Percentiles rank a stretch among this genome's conserved stretches.
phyloP scores from a whole-genome alignment of 2,888 invertebrate species.

The Archips crataeganus region DNA sequence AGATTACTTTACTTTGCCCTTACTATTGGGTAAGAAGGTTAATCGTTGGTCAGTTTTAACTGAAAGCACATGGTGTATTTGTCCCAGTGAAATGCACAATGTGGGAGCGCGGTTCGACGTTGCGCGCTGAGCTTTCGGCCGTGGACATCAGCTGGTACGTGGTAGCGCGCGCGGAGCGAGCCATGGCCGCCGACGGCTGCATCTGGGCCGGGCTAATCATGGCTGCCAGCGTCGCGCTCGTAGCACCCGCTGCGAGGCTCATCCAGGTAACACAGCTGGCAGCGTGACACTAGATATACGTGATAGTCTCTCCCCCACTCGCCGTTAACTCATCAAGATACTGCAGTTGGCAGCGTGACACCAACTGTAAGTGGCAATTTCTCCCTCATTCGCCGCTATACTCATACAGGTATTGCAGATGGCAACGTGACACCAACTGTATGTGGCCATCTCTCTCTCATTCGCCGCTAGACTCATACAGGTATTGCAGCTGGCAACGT shows the following conservation, averaged over 20 bases:
- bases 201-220: conserved; percentile 71
- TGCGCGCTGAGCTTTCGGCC: conserved; percentile 97
- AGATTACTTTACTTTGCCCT: too few relatives aligned
- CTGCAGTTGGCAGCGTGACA: conserved; percentile 53
- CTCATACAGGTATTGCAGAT: conserved; percentile 53
- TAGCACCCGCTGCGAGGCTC: conserved; percentile 67
- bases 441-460: conserved; percentile 47
- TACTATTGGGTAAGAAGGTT: too few relatives aligned
- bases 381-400: neutral
- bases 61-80: neutral
- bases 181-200: conserved; percentile 74
- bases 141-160: conserved; percentile 98
- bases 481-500: neutral
- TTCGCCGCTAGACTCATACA: conserved; percentile 56
- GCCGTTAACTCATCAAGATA: conserved; percentile 60
- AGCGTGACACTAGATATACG: neutral
- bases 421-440: conserved; percentile 47
- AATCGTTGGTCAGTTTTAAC: too few relatives aligned
- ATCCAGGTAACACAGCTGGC: conserved; percentile 63
- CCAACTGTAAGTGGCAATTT: conserved; percentile 45
- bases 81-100: conserved; percentile 95
- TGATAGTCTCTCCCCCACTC: conserved; percentile 54
- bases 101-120: conserved; percentile 96
- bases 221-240: conserved; percentile 71
- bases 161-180: conserved; percentile 94